Base-by-base conservation (phyloP, 2,113 vertebrate genomes). In the Paraplagusia blochii region DNA sequence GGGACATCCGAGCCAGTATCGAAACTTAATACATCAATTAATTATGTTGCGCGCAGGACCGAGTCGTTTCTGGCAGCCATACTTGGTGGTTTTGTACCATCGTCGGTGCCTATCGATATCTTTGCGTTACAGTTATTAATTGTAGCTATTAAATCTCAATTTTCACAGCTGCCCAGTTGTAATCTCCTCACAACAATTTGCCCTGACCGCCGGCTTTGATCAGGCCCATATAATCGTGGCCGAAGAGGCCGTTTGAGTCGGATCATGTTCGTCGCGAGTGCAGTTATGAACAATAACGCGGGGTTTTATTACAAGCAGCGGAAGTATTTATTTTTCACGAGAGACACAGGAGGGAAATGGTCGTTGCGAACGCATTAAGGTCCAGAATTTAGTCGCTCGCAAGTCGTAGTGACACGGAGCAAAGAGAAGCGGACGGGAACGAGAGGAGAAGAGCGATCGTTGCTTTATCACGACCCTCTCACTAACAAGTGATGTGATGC, bases 271-370 rank as follows among this genome's bases (percentile, higher is more conserved):
- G 80, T 83, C 76, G 63, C 63, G 77, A 88, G 79, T 85, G 84
- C 76, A 77, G 86, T 87, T 83, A 84, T 86, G 79, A 85, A 87
- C 82, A 88, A 88, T 85, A 88, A 89, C 63, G 75, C 79, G 73
- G 81, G 60, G 75, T 90, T 89, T 88, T 89, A 91, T 89, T 89
- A 87, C 86, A 87, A 84, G 74, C 78, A 89, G 82, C 81, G 83
- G 85, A 89, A 87, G 80, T 61, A 67, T 88, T 90, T 89, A 87
- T 89, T 89, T 89, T 89, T 81, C 88, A 90, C 81, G 22, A 84
- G 83, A 90, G 85, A 90, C 85, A 84, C 84, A 87, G 71, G 65
- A 71, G 57, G 64, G 55, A 51, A 57, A 53, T 53, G 38, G 45
- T 56, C 18, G 50, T 66, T 78, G 57, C 74, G 62, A 69, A 53